These are phyloP conservation scores for Mystacides longicornis DNA, from an alignment of 2,888 invertebrate genomes.

Conservation along the genomic window DNA sequence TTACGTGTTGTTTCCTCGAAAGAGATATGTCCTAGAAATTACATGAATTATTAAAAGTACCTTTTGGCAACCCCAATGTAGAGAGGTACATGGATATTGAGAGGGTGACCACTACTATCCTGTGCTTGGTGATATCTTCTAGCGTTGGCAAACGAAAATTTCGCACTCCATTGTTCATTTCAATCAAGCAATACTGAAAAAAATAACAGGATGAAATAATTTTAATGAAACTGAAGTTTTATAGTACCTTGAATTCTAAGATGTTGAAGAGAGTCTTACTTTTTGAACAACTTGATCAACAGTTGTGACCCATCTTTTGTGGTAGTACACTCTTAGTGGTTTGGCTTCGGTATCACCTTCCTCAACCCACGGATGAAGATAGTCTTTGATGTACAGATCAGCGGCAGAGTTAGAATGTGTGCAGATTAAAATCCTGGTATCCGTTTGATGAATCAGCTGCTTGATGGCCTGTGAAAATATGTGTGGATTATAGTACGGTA, in stretches of 20 bases:
- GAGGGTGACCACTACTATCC: constrained; percentile 71
- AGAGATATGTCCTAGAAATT: too few relatives aligned
- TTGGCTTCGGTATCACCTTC: constrained; percentile 56
- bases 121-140: constrained; percentile 62
- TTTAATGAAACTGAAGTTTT: neutral
- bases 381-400: constrained; percentile 78
- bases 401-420: constrained; percentile 85
- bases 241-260: too few relatives aligned
- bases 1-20: too few relatives aligned
- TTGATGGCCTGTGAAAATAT: constrained; percentile 53
- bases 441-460: constrained; percentile 55
- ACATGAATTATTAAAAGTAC: too few relatives aligned
- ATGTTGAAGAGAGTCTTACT: constrained; percentile 32
- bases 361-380: constrained; percentile 69
- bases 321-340: constrained; percentile 73
- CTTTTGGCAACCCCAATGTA: constrained; percentile 58
- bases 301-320: constrained; percentile 70
- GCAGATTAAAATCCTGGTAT: constrained; percentile 68
- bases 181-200: constrained; percentile 65
- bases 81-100: constrained; percentile 70
- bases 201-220: constrained; percentile 17
- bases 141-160: constrained; percentile 62
- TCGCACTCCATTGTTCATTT: constrained; percentile 44
- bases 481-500: constrained; percentile 26
- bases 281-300: constrained; percentile 63